Evolutionary conservation across 2,888 invertebrate species (phyloP).

Genomic region (Erebia ligea): DNA sequence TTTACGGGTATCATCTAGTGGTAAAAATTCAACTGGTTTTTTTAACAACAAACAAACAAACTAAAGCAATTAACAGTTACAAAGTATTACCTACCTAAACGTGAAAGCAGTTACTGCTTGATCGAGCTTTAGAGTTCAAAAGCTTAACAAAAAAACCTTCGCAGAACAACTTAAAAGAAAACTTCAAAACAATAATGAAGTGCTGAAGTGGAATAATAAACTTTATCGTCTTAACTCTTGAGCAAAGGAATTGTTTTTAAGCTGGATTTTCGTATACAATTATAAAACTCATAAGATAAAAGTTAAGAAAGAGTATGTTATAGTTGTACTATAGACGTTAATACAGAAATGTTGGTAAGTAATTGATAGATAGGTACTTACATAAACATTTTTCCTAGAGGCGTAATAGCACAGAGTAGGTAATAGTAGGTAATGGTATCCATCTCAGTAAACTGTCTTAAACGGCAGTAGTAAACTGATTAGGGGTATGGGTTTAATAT

Average conservation of each 20-base stretch:
- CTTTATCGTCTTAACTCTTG: slow-evolving; percentile 17
- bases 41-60: too few relatives aligned
- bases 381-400: too few relatives aligned
- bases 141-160: slow-evolving; percentile 14
- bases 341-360: too few relatives aligned
- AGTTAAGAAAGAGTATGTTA: not conserved
- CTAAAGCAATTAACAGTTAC: not conserved
- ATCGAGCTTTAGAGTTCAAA: slow-evolving; percentile 18
- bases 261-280: not conserved
- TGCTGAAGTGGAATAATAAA: slow-evolving; percentile 26
- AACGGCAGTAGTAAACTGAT: too few relatives aligned
- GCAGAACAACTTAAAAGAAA: slow-evolving; percentile 23
- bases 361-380: too few relatives aligned
- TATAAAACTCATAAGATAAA: not conserved
- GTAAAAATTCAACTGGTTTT: too few relatives aligned
- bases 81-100: slow-evolving; percentile 6
- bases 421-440: too few relatives aligned
- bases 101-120: slow-evolving; percentile 15
- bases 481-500: too few relatives aligned
- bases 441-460: too few relatives aligned
- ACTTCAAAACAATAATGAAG: slow-evolving; percentile 26
- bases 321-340: not conserved
- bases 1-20: too few relatives aligned
- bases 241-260: slow-evolving; percentile 19
- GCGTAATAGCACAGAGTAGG: too few relatives aligned